phyloP scores from a whole-genome alignment of 2,888 invertebrate genomes.

The Laothoe populi region DNA sequence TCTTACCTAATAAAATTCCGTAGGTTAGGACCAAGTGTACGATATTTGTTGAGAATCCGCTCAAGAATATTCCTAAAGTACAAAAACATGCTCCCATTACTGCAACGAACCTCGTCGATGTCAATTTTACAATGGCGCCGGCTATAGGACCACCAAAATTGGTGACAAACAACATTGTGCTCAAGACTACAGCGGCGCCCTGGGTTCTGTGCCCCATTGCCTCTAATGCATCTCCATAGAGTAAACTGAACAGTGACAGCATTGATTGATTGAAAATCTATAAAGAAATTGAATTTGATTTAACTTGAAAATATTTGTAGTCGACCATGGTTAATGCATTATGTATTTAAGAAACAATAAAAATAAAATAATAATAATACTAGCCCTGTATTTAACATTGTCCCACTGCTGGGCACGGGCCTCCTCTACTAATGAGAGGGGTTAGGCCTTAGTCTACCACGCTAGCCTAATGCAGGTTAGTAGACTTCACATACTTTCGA shows the following conservation, averaged over 20 bases:
- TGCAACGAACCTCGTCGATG: slow-evolving; percentile 73
- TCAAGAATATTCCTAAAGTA: slow-evolving; percentile 73
- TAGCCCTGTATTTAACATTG: too few species aligned
- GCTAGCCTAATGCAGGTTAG: too few species aligned
- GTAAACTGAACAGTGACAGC: slow-evolving; percentile 88
- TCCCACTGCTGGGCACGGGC: too few species aligned
- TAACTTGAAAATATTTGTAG: not conserved
- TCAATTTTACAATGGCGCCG: slow-evolving; percentile 86
- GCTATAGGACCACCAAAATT: slow-evolving; percentile 89
- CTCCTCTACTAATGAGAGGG: too few species aligned
- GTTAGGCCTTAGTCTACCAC: too few species aligned
- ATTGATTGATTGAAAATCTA: slow-evolving; percentile 90
- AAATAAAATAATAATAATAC: too few species aligned
- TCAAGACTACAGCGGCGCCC: slow-evolving; percentile 88
- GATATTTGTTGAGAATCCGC: slow-evolving; percentile 75
- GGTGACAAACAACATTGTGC: slow-evolving; percentile 87
- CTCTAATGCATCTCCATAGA: slow-evolving; percentile 87
- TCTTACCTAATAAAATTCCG: slow-evolving; percentile 77
- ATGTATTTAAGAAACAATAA: not conserved
- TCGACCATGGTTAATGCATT: not conserved
- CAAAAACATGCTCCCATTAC: slow-evolving; percentile 70
- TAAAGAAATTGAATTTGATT: slow-evolving; percentile 42
- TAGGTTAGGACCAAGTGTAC: slow-evolving; percentile 75
- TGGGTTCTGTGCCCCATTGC: slow-evolving; percentile 87
- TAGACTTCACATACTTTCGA: too few species aligned